These are phyloP conservation scores for Saguinus imperator DNA, from an alignment of 2,113 vertebrate genomes.

Conservation along the genomic window DNA sequence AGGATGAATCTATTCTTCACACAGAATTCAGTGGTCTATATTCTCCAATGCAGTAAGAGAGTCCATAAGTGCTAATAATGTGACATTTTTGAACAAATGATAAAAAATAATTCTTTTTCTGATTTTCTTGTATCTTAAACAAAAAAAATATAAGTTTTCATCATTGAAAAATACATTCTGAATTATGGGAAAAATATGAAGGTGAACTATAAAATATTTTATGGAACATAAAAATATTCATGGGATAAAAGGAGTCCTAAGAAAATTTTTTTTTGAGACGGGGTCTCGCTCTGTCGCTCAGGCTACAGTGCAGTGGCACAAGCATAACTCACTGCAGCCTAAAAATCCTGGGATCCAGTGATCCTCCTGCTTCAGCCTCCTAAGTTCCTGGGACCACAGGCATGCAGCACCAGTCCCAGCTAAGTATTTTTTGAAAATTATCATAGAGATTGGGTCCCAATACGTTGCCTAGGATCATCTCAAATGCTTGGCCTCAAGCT, in stretches of 20 bases:
- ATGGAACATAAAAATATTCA: not conserved
- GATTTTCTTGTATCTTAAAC: not conserved
- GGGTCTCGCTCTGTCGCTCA: no score
- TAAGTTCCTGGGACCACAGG: no score
- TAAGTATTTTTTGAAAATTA: no score
- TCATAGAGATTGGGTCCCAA: no score
- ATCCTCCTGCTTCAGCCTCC: no score
- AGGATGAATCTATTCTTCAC: not conserved
- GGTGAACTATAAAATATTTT: not conserved
- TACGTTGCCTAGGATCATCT: no score
- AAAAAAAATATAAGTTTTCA: slow-evolving; percentile 14
- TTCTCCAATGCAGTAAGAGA: not conserved
- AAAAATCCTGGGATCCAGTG: no score
- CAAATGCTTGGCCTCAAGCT: no score
- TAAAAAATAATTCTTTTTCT: not conserved
- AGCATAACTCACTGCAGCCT: no score
- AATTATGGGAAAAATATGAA: slow-evolving; percentile 6
- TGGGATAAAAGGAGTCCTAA: not conserved
- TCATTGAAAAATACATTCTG: slow-evolving; percentile 12
- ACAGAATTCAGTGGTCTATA: not conserved
- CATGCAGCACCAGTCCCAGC: no score
- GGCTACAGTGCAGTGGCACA: no score
- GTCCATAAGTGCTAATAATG: not conserved
- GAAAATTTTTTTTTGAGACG: not conserved
- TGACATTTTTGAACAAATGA: not conserved